Evolutionary conservation across 2,888 invertebrate species (phyloP).

Genomic region (Bhutanitis thaidina): DNA sequence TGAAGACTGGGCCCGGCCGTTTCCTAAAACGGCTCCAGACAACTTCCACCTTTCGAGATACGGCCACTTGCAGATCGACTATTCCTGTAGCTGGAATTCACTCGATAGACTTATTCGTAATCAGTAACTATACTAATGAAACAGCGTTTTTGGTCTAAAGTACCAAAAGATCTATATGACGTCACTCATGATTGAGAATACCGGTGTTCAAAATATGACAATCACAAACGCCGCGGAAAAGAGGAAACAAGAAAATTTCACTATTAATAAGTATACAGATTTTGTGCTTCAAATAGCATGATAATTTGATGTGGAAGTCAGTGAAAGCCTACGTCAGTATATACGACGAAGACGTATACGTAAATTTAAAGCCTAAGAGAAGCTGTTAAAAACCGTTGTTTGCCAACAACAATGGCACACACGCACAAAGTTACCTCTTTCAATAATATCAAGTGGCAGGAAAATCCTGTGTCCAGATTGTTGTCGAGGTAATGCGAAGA

Average conservation of each 20-base stretch:
- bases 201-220: no score
- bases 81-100: slow-evolving; percentile 90
- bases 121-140: slow-evolving; percentile 36
- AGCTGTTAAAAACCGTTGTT: no score
- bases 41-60: slow-evolving; percentile 88
- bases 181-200: no score
- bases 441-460: neutral
- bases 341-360: no score
- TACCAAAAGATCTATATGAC: no score
- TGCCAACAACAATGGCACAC: neutral
- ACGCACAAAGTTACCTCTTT: slow-evolving; percentile 7
- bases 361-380: neutral
- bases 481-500: slow-evolving; percentile 3
- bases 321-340: no score
- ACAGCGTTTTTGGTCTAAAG: no score
- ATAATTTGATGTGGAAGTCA: no score
- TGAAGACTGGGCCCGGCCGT: slow-evolving; percentile 85
- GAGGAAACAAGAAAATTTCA: no score
- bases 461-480: slow-evolving; percentile 3
- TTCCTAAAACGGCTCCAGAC: slow-evolving; percentile 82
- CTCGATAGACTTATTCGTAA: slow-evolving; percentile 86
- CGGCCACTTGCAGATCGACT: slow-evolving; percentile 89
- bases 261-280: no score
- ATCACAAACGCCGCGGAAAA: no score
- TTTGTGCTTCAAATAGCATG: no score